A percentile compares a stretch with the other conserved stretches of the same genome.
Conservation (phyloP, 2,113 vertebrate species). For the Recurvirostra avosetta region DNA sequence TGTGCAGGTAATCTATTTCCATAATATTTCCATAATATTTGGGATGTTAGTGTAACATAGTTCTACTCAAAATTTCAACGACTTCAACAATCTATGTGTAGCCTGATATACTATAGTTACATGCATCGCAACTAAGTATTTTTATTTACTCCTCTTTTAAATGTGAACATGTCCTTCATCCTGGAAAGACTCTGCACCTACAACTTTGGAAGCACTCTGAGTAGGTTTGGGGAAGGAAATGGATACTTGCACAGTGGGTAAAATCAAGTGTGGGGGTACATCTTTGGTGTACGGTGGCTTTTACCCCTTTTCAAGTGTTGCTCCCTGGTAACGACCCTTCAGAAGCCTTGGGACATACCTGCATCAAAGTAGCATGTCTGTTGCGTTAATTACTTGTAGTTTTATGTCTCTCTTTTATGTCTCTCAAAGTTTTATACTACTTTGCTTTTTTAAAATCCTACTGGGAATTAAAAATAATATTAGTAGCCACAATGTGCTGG, state of each 20-base stretch:
- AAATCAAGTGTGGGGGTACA: background rate
- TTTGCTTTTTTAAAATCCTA: background rate
- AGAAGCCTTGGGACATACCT: background rate
- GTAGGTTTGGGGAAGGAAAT: background rate
- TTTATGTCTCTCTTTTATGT: background rate
- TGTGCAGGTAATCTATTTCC: conserved; percentile 37
- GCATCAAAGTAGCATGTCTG: background rate
- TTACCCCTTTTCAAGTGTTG: background rate
- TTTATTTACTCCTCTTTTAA: background rate
- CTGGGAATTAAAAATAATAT: background rate
- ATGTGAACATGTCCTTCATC: background rate
- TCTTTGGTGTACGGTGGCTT: background rate
- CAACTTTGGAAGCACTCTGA: background rate
- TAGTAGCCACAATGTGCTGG: background rate
- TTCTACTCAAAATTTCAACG: background rate
- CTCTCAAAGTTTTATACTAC: background rate
- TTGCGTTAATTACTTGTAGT: background rate
- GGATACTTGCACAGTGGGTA: background rate
- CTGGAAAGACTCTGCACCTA: background rate
- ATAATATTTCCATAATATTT: background rate
- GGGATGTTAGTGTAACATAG: background rate
- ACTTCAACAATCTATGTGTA: background rate
- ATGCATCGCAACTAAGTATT: background rate
- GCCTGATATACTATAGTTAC: background rate
- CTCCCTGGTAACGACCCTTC: background rate